Percentiles rank a stretch among this genome's conserved stretches.
These are phyloP conservation scores for Himalopsyche anomala DNA, from an alignment of 2,888 invertebrate species.

Conservation along the genomic window DNA sequence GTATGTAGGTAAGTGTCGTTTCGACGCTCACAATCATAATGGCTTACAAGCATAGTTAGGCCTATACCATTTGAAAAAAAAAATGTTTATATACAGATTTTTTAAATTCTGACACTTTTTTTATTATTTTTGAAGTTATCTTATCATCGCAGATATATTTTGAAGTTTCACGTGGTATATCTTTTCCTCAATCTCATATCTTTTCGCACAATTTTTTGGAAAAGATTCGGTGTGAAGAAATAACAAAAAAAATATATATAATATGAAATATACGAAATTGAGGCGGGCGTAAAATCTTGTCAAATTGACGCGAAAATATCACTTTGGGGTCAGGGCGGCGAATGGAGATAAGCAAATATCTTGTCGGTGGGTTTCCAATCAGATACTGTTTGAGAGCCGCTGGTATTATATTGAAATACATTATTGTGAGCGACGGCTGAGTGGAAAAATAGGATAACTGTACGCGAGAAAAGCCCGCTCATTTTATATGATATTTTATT, in stretches of 20 bases:
- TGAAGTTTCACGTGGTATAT: neutral
- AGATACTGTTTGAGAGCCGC: conserved; percentile 26
- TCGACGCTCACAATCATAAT: no score
- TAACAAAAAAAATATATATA: conserved; percentile 28
- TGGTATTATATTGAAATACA: conserved; percentile 40
- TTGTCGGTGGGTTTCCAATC: conserved; percentile 14
- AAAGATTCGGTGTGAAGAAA: conserved; percentile 41
- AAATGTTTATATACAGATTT: no score
- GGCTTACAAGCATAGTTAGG: no score
- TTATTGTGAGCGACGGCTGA: neutral
- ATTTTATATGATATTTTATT: no score
- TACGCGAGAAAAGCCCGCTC: no score
- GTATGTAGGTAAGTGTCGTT: no score
- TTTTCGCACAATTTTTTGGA: neutral
- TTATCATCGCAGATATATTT: neutral
- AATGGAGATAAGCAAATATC: conserved; percentile 48
- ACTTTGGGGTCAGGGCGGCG: conserved; percentile 40
- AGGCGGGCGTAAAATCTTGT: conserved; percentile 41
- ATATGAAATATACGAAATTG: conserved; percentile 41
- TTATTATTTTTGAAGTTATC: no score
- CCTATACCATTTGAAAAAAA: no score
- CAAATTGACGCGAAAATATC: conserved; percentile 54
- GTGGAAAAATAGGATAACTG: neutral
- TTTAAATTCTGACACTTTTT: no score
- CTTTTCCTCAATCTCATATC: neutral